These are phyloP conservation scores for Thera britannica DNA, from an alignment of 2,888 invertebrate species.

Conservation along the genomic window DNA sequence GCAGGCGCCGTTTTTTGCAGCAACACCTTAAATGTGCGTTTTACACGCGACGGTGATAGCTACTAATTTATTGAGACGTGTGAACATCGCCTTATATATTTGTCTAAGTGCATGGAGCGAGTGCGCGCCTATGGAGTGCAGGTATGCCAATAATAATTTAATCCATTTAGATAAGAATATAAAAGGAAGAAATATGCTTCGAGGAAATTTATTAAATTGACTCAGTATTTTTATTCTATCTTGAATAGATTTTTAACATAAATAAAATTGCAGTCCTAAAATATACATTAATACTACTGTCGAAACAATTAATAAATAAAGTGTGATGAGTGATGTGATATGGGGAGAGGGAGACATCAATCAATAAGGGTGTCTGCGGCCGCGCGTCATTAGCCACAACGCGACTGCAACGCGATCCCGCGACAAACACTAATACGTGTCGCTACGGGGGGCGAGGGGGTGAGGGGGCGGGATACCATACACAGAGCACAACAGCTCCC, in stretches of 20 bases:
- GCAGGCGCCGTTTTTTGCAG: conserved; percentile 31
- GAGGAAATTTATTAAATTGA: not conserved
- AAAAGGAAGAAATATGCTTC: conserved; percentile 2
- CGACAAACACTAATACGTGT: not conserved
- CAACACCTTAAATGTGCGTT: conserved; percentile 16
- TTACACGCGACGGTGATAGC: conserved; percentile 35
- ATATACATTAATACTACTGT: not conserved
- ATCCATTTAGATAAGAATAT: conserved; percentile 7
- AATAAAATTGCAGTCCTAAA: not conserved
- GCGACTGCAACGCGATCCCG: conserved; percentile 8
- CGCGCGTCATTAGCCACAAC: conserved; percentile 5
- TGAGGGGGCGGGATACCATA: too few relatives aligned
- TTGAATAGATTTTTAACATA: not conserved
- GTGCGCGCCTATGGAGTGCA: not conserved
- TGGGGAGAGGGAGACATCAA: not conserved
- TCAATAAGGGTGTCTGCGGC: conserved; percentile 1
- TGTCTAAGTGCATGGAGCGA: conserved; percentile 24
- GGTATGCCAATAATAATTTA: conserved; percentile 8
- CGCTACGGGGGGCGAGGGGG: not conserved
- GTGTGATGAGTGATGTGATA: not conserved
- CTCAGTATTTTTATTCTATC: not conserved
- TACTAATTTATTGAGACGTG: conserved; percentile 31
- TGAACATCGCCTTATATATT: conserved; percentile 23
- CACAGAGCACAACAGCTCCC: too few relatives aligned
- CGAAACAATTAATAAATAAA: not conserved